These are phyloP conservation scores for Leptobrachium ailaonicum DNA, from an alignment of 2,113 vertebrate species.

Conservation along the genomic window DNA sequence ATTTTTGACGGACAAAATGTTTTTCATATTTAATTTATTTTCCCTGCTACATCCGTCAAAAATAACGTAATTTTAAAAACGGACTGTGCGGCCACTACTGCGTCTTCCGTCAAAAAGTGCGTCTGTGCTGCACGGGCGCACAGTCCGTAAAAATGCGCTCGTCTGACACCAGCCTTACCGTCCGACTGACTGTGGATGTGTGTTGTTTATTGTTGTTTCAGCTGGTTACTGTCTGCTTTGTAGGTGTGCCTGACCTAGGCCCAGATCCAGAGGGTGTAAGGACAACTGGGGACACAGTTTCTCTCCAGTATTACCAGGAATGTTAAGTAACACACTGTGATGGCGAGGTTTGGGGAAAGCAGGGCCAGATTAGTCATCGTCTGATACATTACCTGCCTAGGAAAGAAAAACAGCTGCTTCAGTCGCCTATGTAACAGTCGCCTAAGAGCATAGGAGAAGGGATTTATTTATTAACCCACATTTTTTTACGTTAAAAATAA, in stretches of 20 bases:
- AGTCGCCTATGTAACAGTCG: not conserved
- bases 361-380: constrained; percentile 26
- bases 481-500: constrained; percentile 8
- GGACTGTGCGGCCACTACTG: no score
- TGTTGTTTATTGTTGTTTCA: not conserved
- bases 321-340: constrained; percentile 43
- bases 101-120: no score
- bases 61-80: no score
- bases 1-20: no score
- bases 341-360: constrained; percentile 27
- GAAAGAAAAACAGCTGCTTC: constrained; percentile 39
- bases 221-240: not conserved
- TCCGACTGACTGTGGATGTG: no score
- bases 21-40: no score
- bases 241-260: constrained; percentile 10
- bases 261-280: constrained; percentile 25
- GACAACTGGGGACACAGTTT: constrained; percentile 40
- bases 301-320: constrained; percentile 27
- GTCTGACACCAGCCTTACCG: no score
- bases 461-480: constrained; percentile 8
- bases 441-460: not conserved
- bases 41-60: no score
- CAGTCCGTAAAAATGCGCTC: no score
- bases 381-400: constrained; percentile 32
- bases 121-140: no score